A percentile compares a stretch with the other conserved stretches of the same genome.
These are phyloP conservation scores for Choristoneura fumiferana DNA, from an alignment of 1,140 invertebrate species.

Conservation along the genomic window DNA sequence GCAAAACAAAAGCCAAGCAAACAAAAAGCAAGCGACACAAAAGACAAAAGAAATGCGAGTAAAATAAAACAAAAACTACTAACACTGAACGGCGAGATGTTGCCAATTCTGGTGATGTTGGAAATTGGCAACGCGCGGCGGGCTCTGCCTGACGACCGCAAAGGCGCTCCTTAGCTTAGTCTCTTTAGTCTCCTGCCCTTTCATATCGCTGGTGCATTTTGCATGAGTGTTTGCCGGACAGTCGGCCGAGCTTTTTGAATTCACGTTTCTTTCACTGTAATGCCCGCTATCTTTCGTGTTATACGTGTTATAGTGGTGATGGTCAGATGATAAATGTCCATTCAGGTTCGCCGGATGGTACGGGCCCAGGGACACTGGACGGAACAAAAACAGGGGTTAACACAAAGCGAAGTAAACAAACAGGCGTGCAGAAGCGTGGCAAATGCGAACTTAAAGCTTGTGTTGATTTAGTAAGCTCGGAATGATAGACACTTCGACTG, in stretches of 20 bases:
- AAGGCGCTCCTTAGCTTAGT: constrained; percentile 73
- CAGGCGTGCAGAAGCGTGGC: constrained; percentile 47
- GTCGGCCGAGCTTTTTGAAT: constrained; percentile 57
- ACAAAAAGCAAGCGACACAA: constrained; percentile 23
- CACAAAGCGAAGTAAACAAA: constrained; percentile 56
- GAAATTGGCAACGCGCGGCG: constrained; percentile 80
- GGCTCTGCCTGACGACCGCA: constrained; percentile 66
- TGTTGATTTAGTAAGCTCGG: constrained; percentile 16
- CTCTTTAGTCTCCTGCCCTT: constrained; percentile 59
- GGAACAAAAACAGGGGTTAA: constrained; percentile 61
- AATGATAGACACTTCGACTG: background rate
- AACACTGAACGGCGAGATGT: constrained; percentile 82
- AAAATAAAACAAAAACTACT: constrained; percentile 71
- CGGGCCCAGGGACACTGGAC: constrained; percentile 67
- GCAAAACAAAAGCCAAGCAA: constrained; percentile 23
- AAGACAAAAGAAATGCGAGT: constrained; percentile 44
- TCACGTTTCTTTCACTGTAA: constrained; percentile 69
- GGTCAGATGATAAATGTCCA: constrained; percentile 65
- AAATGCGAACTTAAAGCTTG: constrained; percentile 48
- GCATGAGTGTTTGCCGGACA: constrained; percentile 69
- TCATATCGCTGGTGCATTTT: constrained; percentile 62
- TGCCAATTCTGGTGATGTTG: constrained; percentile 81
- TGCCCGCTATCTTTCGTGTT: constrained; percentile 70
- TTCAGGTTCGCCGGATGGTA: constrained; percentile 69
- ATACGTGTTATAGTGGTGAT: constrained; percentile 82